Conservation (phyloP, 2,113 vertebrate species). For the Dolichallabes microphthalmus region DNA sequence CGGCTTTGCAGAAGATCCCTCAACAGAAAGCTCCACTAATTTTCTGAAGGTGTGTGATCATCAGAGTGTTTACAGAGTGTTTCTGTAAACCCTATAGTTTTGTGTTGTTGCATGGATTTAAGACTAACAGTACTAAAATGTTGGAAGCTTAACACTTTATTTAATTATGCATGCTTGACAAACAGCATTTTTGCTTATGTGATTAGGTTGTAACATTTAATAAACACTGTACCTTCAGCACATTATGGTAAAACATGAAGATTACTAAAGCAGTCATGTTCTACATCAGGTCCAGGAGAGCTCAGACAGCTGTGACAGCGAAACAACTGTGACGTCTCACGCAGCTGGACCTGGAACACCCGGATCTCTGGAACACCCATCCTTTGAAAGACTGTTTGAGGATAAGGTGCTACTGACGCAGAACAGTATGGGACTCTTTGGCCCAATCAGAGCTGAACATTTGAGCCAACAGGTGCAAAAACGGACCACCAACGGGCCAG, state of each 20-base stretch:
- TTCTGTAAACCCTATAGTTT: not conserved
- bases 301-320: slow-evolving; percentile 94
- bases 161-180: not conserved
- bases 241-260: not conserved
- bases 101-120: not conserved
- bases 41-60: slow-evolving; percentile 79
- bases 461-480: slow-evolving; percentile 75
- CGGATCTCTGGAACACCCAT: slow-evolving; percentile 67
- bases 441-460: slow-evolving; percentile 66
- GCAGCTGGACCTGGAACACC: slow-evolving; percentile 79
- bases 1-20: slow-evolving; percentile 91
- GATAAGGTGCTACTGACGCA: slow-evolving; percentile 57
- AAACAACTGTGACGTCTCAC: slow-evolving; percentile 86
- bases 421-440: slow-evolving; percentile 47
- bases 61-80: not conserved
- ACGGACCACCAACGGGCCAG: not conserved
- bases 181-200: not conserved
- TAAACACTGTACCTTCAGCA: not conserved
- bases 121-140: not conserved
- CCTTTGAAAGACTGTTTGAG: slow-evolving; percentile 71
- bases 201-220: not conserved
- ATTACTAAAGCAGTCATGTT: not conserved
- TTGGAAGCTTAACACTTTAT: not conserved
- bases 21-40: slow-evolving; percentile 76
- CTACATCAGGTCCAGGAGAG: slow-evolving; percentile 84